Percentiles rank a stretch among this genome's conserved stretches.
phyloP scores from a whole-genome alignment of 2,797 vertebrate genomes.

The Mormyrops boulengeri region DNA sequence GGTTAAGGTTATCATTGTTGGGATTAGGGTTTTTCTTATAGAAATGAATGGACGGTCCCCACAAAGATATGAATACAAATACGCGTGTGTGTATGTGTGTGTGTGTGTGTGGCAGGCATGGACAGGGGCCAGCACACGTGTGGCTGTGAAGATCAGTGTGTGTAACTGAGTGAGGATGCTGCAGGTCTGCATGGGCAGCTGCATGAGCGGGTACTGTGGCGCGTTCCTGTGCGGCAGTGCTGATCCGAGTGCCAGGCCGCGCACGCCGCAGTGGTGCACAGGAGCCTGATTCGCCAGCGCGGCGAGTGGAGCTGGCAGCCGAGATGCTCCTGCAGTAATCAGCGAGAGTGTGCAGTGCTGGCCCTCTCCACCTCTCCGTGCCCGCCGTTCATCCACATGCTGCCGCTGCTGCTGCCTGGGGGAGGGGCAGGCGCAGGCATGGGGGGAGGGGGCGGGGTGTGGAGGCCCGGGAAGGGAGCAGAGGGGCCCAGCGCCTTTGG shows the following conservation, averaged over 20 bases:
- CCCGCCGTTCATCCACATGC: conserved; percentile 68
- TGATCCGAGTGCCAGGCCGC: neutral
- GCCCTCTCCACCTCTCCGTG: conserved; percentile 58
- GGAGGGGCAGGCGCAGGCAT: conserved; percentile 44
- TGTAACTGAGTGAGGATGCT: conserved; percentile 27
- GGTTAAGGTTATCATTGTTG: neutral
- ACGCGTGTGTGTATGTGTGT: neutral
- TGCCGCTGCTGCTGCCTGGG: conserved; percentile 44
- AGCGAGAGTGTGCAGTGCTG: conserved; percentile 55
- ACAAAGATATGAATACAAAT: neutral
- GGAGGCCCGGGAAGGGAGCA: conserved; percentile 65
- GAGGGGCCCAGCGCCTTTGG: conserved; percentile 59
- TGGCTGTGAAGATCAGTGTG: conserved; percentile 24
- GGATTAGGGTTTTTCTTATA: neutral
- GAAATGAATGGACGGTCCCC: neutral
- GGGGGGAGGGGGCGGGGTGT: conserved; percentile 52
- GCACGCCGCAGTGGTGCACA: conserved; percentile 23
- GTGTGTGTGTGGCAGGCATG: conserved; percentile 6
- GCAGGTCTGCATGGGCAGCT: neutral
- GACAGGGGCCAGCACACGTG: neutral
- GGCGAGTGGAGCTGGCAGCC: conserved; percentile 48
- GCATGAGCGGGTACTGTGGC: neutral
- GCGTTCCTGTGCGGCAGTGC: neutral
- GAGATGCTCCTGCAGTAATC: conserved; percentile 58
- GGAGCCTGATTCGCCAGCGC: neutral